A percentile compares a stretch with the other conserved stretches of the same genome.
Conservation (phyloP, 1,140 invertebrate genomes). For the Cydia fagiglandana region DNA sequence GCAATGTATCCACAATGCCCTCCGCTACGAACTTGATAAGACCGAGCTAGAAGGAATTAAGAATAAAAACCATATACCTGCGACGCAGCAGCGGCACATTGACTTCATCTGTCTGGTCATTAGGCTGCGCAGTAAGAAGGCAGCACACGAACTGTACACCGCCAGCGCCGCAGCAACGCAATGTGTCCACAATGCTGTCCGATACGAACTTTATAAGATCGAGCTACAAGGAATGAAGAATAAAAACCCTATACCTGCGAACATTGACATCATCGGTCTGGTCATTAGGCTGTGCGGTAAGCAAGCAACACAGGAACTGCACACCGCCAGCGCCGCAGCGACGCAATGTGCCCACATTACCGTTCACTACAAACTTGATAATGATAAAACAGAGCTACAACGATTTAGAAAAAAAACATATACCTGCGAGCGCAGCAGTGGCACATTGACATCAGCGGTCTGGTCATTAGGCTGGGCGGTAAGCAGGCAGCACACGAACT, state of each 20-base stretch:
- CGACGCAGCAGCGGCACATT: conserved; percentile 93
- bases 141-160: conserved; percentile 92
- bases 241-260: conserved; percentile 80
- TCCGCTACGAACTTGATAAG: conserved; percentile 84
- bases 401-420: not conserved
- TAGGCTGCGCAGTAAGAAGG: conserved; percentile 84
- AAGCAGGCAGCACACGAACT: conserved; percentile 94
- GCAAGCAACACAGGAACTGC: conserved; percentile 87
- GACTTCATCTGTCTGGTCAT: conserved; percentile 82
- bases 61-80: conserved; percentile 80
- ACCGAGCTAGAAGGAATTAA: not conserved
- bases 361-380: conserved; percentile 85
- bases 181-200: conserved; percentile 93
- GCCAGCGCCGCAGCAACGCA: conserved; percentile 87
- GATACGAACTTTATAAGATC: conserved; percentile 77
- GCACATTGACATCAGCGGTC: conserved; percentile 90
- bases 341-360: conserved; percentile 91
- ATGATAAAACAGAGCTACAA: not conserved
- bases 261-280: conserved; percentile 88
- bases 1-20: conserved; percentile 91
- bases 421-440: conserved; percentile 92
- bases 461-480: conserved; percentile 81
- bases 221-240: conserved; percentile 7
- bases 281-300: conserved; percentile 82
- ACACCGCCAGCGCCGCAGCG: conserved; percentile 82